Conservation (phyloP, 2,888 invertebrate species). For the Andrena bucephala region DNA sequence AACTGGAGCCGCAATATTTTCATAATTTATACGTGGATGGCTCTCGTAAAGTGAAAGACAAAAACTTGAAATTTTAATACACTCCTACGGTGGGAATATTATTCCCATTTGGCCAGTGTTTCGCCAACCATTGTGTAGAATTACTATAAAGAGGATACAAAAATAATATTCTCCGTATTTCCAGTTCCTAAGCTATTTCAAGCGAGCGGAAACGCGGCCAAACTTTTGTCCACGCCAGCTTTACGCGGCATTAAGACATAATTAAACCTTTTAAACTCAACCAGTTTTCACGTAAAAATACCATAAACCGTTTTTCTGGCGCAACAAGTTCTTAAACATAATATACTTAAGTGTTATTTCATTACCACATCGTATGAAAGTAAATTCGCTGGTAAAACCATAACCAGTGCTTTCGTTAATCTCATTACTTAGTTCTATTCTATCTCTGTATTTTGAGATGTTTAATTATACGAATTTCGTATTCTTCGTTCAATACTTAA, state of each 20-base stretch:
- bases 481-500: too few species aligned
- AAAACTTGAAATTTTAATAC: background rate
- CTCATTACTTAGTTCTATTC: background rate
- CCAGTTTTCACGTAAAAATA: background rate
- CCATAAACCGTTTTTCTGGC: background rate
- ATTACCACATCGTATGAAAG: background rate
- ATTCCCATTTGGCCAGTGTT: constrained; percentile 3
- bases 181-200: background rate
- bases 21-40: background rate
- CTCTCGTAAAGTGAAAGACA: background rate
- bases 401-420: background rate
- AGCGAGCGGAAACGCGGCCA: background rate
- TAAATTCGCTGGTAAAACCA: too few species aligned
- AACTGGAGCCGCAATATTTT: background rate
- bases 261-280: constrained; percentile 3
- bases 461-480: too few species aligned
- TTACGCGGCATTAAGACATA: background rate
- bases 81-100: background rate
- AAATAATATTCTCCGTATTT: background rate
- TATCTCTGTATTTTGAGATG: too few species aligned
- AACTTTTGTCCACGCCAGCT: background rate
- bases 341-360: constrained; percentile 3
- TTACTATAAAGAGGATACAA: background rate
- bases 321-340: constrained; percentile 1
- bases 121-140: background rate